phyloP scores from a whole-genome alignment of 2,113 vertebrate species.

The Scytalopus superciliaris region DNA sequence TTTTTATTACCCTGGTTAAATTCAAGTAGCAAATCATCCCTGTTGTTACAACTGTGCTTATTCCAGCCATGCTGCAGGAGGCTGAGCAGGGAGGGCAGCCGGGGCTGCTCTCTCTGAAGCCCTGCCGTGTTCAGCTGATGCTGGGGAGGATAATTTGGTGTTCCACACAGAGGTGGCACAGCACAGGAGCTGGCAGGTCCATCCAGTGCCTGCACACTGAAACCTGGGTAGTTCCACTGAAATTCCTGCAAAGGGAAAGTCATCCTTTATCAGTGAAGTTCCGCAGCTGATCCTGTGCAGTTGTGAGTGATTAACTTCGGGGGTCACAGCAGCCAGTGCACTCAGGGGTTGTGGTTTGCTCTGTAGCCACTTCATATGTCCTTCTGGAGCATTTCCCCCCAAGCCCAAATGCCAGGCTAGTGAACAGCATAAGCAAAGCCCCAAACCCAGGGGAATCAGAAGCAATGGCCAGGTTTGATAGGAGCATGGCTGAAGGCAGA shows the following conservation, averaged over 20 bases:
- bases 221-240: not conserved
- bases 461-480: not conserved
- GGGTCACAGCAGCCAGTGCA: not conserved
- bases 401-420: not conserved
- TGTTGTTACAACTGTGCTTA: not conserved
- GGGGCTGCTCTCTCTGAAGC: not conserved
- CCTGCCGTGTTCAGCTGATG: not conserved
- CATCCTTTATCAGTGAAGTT: not conserved
- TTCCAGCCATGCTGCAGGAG: not conserved
- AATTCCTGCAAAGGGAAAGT: not conserved
- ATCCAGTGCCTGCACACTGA: not conserved
- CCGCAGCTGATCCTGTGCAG: not conserved
- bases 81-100: not conserved
- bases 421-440: not conserved
- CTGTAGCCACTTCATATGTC: not conserved
- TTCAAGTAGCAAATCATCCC: not conserved
- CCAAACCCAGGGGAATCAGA: not conserved
- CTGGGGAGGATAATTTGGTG: not conserved
- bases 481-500: not conserved
- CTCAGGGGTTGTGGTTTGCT: not conserved
- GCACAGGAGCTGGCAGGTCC: not conserved
- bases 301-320: not conserved
- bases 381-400: not conserved
- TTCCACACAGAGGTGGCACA: not conserved
- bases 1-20: not conserved